Evolutionary conservation across 2,113 vertebrate species (phyloP), one percentile per base, ranked within the genome.

Genomic region (Nothobranchius kuhntae): DNA sequence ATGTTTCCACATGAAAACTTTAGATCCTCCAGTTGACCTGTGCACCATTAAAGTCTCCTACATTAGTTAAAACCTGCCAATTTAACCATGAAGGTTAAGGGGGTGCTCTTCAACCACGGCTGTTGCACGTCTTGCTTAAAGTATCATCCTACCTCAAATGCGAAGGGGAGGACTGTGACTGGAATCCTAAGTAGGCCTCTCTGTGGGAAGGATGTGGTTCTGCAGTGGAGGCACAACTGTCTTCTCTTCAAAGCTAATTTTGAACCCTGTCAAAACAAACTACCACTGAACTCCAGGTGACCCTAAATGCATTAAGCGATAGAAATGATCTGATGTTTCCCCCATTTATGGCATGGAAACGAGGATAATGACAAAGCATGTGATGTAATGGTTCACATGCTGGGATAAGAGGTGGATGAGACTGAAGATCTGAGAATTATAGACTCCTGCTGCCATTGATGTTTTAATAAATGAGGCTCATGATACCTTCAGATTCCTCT

Each of bases 81-180:
- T 57, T 65, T 30, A 58, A 66, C 71, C 61, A 53, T 1, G 6
- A 61, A 9, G 10, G 51, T 10, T 17, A 38, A 50, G 38, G 15
- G 68, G 61, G 75, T 35, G 50, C 72, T 68, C 51, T 58, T 61
- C 53, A 61, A 50, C 55, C 53, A 52, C 66, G 74, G 69, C 80
- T 76, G 81, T 67, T 48, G 64, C 57, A 60, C 54, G 35, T 68
- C 70, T 48, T 69, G 53, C 26, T 62, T 46, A 63, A 73, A 59
- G 61, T 67, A 62, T 71, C 42, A 10, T 57, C 60, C 54, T 44
- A 30, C 75, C 59, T 69, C 38, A 58, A 66, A 53, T 69, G 68
- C 68, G 72, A 75, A 59, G 64, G 58, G 50, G 44, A 84, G 57
- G 57, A 21, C 42, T 68, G 65, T 77, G 67, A 74, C 70, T 72